Base-by-base conservation (phyloP, 2,113 vertebrate species). In the Eulacestoma nigropectus region DNA sequence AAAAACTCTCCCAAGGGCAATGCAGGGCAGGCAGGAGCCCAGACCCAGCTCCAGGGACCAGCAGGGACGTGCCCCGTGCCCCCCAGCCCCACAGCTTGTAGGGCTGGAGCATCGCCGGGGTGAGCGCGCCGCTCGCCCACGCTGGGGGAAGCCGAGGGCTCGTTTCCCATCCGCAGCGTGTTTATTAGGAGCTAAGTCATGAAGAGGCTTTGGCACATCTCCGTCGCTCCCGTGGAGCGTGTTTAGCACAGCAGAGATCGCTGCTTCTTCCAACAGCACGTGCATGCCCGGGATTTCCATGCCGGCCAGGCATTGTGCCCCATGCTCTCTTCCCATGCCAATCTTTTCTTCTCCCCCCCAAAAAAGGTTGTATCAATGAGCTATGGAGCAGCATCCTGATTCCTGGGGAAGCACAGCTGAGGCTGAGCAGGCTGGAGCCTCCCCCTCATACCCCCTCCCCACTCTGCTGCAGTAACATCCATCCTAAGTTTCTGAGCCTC, bases 131-230 rank as follows among this genome's bases (percentile, higher is more conserved):
- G 4, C 62, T 89, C 3, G 3, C 64, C 64, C 44, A 4, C 0
- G 0, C 57, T 6, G 41, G 68, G n/a, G 81, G 69, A 89, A 74
- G 68, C 74, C 29, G 0, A 91, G 29, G 93, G 84, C 81, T 89
- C 0, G 0, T 87, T 93, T 91, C 95, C 87, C 81, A 44, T 89
- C 77, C 6, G 0, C 81, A 47, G 69, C 1, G 6, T 75, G 93
- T 96, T 96, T 94, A 96, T 93, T 77, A 87, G 93, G 91, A 96
- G 95, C 87, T 70, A 95, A 95, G 87, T 59, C 84, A 63, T 68
- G 88, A 50, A 55, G 94, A 95, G 44, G 77, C 84, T 94, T 94
- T 89, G 92, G 95, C 96, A 95, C 87, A 60, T 89, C 78, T 32
- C 74, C 1, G 65, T 77, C 0, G 8, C 90, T 95, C 84, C 95